Evolutionary conservation across 2,113 vertebrate species (phyloP), one percentile per base, ranked within the genome.

Genomic region (Chamaetylas fuelleborni): DNA sequence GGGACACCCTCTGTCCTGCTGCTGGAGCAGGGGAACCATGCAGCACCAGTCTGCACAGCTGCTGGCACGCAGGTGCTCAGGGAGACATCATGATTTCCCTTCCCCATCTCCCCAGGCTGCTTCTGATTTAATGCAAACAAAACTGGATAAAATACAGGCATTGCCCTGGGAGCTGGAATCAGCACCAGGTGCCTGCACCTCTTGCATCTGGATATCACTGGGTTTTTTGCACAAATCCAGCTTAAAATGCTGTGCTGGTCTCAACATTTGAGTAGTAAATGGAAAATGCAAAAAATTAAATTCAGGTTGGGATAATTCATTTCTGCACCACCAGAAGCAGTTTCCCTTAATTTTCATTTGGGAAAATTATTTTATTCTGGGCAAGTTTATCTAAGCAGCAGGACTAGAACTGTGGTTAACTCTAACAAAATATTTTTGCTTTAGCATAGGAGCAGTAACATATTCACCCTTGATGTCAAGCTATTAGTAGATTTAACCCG

Each of bases 11-110:
- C 53, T n/a, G 51, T 3, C 40, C 38, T 24, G 38, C 48, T 8
- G 4, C 78, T 70, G 78, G 51, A 58, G 47, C n/a, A 40, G 48
- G 15, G 20, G 6, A 38, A 25, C 25, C 53, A n/a, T 0, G 0
- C 61, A 53, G 67, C 69, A 70, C 19, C 62, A 26, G 34, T 15
- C n/a, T 34, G 67, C 20, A 31, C 58, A 76, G 48, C n/a, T 34
- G 38, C 7, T 66, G 65, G 60, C 42, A 90, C 0, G 0, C 60
- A 81, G 81, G 28, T 74, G 47, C 64, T 56, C 26, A 23, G 43
- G 20, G 58, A 73, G 13, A 54, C 13, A 73, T 31, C 9, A 0
- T 15, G 4, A 78, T 53, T 81, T 57, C 36, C 61, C 31, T 66
- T 77, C 38, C 24, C 45, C 20, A 9, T 12, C 47, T 93, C 58